phyloP scores from a whole-genome alignment of 2,888 invertebrate species.

The Cyrtodaria siliqua region DNA sequence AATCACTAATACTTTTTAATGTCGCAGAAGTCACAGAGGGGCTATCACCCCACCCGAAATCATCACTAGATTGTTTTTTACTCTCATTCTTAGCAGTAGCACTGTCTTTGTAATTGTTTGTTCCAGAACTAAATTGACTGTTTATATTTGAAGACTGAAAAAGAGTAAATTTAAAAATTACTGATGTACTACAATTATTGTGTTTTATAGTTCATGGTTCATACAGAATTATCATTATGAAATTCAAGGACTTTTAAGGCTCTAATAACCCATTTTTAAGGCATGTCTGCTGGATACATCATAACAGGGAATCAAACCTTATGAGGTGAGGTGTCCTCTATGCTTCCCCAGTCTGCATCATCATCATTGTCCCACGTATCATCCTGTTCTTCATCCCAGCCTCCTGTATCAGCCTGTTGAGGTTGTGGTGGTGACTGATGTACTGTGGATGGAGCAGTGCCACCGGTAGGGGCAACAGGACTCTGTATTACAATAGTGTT shows the following conservation, averaged over 20 bases:
- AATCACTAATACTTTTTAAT: constrained; percentile 23
- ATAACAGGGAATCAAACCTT: constrained; percentile 9
- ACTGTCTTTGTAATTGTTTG: neutral
- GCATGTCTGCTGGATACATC: neutral
- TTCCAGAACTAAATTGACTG: no score
- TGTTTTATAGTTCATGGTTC: no score
- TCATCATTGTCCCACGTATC: constrained; percentile 63
- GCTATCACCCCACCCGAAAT: constrained; percentile 53
- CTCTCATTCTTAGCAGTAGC: constrained; percentile 3
- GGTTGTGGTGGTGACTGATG: neutral
- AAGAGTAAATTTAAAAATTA: neutral
- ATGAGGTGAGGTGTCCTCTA: constrained; percentile 73
- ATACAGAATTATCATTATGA: no score
- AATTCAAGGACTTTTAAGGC: no score
- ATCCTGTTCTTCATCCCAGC: constrained; percentile 49
- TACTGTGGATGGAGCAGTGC: neutral
- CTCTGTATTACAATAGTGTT: no score
- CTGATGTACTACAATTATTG: neutral
- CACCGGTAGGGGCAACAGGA: constrained; percentile 2
- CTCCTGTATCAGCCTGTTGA: neutral
- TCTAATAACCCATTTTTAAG: no score
- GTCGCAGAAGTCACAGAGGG: constrained; percentile 19
- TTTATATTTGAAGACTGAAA: no score
- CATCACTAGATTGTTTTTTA: constrained; percentile 34
- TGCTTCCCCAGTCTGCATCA: constrained; percentile 81